These are phyloP conservation scores for Corapipo altera DNA, from an alignment of 2,113 vertebrate species.

Conservation along the genomic window DNA sequence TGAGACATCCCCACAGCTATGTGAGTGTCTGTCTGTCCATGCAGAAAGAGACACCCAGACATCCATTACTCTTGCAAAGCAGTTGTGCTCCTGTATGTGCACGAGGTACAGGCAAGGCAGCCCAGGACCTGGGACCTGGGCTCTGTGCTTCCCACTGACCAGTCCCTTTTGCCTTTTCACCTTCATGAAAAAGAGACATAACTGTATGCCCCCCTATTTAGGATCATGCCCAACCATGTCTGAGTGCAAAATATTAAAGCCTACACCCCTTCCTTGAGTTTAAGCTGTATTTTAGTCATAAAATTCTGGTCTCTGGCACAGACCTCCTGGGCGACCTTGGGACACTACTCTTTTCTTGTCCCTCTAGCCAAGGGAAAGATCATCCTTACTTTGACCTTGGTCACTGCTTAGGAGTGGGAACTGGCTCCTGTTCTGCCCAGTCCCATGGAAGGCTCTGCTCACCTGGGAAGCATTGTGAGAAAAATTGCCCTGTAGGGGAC, in stretches of 20 bases:
- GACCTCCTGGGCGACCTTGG: not conserved
- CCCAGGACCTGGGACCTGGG: too few relatives aligned
- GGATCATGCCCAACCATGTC: accelerated
- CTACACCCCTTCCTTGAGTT: not conserved
- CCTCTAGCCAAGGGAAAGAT: not conserved
- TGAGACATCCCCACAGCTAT: accelerated
- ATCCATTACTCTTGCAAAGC: not conserved
- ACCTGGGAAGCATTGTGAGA: accelerated
- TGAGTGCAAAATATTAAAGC: not conserved
- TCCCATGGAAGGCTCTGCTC: not conserved
- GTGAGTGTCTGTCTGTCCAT: not conserved
- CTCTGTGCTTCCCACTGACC: accelerated
- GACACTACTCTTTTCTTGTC: not conserved
- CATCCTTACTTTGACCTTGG: not conserved
- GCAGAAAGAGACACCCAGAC: not conserved
- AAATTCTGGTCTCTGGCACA: not conserved
- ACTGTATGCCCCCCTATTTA: not conserved
- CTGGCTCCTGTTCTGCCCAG: not conserved
- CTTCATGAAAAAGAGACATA: not conserved
- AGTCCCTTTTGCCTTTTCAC: not conserved
- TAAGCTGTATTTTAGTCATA: not conserved
- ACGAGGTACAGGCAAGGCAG: not conserved
- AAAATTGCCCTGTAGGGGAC: not conserved
- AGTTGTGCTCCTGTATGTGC: accelerated
- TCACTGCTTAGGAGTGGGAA: not conserved